Evolutionary conservation across 2,113 vertebrate species (phyloP), one percentile per base, ranked within the genome.

Genomic region (Prietella phreatophila): DNA sequence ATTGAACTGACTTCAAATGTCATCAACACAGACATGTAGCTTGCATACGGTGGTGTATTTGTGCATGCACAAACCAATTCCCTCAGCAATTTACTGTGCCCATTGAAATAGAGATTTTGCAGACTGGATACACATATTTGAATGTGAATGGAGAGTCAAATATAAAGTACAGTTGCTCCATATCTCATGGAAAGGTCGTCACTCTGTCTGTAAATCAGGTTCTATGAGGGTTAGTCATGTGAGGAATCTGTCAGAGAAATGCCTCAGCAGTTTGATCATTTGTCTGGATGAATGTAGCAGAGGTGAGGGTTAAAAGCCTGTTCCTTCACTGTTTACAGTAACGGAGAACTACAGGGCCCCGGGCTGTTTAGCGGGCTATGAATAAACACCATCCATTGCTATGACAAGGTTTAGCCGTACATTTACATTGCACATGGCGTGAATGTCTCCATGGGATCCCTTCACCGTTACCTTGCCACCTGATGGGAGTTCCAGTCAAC

Each of bases 301-400:
- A 86, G 89, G 87, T 90, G 56, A 88, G 85, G 89, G 87, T 90
- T 88, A 90, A 90, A 90, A 90, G 87, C 87, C 87, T 80, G 78
- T 78, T 87, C 50, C 75, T 56, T 67, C 88, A 86, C 55, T 87
- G 87, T 90, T 90, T 90, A 88, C 75, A 63, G 56, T 63, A 36
- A 79, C 39, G 27, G 75, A 61, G 76, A 60, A 65, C 63, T 86
- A 81, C 87, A 86, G 78, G 83, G 67, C 42, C 27, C 50, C 33
- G 53, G 84, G 87, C 87, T 88, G 84, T 90, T 84, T 86, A 80
- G 85, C 47, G 56, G 83, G 58, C 42, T 39, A 71, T 42, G 81
- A 88, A 90, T 75, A 88, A 90, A 90, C 87, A 84, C 73, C 82
- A 88, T 86, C 81, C 87, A 86, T 87, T 88, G 87, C 71, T 82